phyloP scores from a whole-genome alignment of 2,888 invertebrate genomes.

The Drosophila seclusa region DNA sequence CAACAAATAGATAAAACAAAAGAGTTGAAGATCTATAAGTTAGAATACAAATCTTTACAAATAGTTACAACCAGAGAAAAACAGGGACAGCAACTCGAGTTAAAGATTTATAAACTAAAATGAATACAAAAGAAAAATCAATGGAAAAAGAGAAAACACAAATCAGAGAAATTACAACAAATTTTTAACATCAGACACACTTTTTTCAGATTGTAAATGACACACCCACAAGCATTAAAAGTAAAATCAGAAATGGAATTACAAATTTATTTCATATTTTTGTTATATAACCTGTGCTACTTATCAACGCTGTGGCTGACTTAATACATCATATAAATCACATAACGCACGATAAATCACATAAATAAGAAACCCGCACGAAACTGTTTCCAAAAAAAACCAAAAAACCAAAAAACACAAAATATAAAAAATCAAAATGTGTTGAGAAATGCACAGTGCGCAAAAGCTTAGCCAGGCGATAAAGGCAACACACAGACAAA shows the following conservation, averaged over 20 bases:
- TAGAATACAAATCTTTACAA: not conserved
- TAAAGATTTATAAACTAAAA: not conserved
- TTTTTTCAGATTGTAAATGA: not conserved
- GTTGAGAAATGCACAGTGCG: slow-evolving; percentile 56
- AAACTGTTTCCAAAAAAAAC: not conserved
- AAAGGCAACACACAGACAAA: slow-evolving; percentile 21
- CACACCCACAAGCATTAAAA: not conserved
- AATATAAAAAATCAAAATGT: slow-evolving; percentile 47
- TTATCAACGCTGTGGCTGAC: not conserved
- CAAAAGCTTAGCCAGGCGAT: slow-evolving; percentile 51
- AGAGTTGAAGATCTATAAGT: not conserved
- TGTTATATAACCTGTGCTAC: slow-evolving; percentile 6
- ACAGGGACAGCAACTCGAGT: not conserved
- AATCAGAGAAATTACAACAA: not conserved
- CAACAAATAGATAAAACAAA: not conserved
- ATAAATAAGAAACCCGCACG: slow-evolving; percentile 15
- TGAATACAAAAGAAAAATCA: not conserved
- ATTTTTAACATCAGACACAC: not conserved
- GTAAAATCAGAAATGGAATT: not conserved
- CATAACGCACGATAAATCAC: slow-evolving; percentile 31
- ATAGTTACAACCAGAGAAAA: not conserved
- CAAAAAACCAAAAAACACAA: slow-evolving; percentile 11
- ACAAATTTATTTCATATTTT: slow-evolving; percentile 4
- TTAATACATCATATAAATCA: slow-evolving; percentile 35
- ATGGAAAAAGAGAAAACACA: not conserved